A percentile compares a stretch with the other conserved stretches of the same genome.
Conservation (phyloP, 2,797 vertebrate genomes). For the Notolepis coatsorum region DNA sequence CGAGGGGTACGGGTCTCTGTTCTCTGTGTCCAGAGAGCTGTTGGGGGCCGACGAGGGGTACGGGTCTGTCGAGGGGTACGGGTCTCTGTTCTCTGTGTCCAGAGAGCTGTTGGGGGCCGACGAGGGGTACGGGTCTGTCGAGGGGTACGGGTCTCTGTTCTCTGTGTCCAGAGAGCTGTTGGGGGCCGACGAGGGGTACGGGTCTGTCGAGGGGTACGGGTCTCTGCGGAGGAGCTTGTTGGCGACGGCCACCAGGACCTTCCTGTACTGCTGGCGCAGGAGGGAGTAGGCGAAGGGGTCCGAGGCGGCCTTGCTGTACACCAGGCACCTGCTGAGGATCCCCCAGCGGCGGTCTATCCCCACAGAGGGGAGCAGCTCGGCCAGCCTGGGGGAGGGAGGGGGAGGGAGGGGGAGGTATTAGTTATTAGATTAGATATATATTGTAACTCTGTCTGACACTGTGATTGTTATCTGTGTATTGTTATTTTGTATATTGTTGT, state of each 20-base stretch:
- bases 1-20: constrained; percentile 87
- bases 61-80: no score
- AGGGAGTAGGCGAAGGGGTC: constrained; percentile 88
- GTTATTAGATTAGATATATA: no score
- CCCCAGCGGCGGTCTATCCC: constrained; percentile 89
- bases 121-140: no score
- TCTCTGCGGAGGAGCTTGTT: constrained; percentile 87
- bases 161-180: constrained; percentile 89
- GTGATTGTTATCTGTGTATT: no score
- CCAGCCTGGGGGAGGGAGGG: constrained; percentile 76
- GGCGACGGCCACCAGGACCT: constrained; percentile 84
- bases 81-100: no score
- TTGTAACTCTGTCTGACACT: no score
- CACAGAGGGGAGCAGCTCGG: constrained; percentile 86
- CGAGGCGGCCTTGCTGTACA: constrained; percentile 88
- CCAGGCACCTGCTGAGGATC: constrained; percentile 89
- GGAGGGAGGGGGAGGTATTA: background rate
- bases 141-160: constrained; percentile 87
- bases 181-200: constrained; percentile 87
- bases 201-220: constrained; percentile 86
- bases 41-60: constrained; percentile 87
- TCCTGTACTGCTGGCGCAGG: constrained; percentile 88
- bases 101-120: constrained; percentile 89
- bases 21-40: constrained; percentile 87
- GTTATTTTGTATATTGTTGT: no score